These are phyloP conservation scores for Ivindomyrus marchei DNA, from an alignment of 2,113 vertebrate species.

Conservation along the genomic window DNA sequence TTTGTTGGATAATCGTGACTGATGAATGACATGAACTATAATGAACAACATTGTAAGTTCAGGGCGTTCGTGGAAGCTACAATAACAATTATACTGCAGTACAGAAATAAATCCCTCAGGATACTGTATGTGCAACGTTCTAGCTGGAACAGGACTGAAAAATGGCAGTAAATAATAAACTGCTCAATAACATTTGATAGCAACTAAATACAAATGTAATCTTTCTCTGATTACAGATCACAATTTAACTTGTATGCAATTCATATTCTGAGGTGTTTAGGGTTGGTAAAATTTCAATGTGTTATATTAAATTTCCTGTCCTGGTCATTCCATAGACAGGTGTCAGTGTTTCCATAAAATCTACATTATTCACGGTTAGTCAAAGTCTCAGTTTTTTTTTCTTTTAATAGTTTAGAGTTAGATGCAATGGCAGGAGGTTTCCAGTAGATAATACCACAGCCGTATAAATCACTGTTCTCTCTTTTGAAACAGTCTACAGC, in stretches of 20 bases:
- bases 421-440: neutral
- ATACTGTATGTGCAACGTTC: neutral
- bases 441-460: neutral
- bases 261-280: neutral
- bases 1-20: neutral
- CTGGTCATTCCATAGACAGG: neutral
- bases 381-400: neutral
- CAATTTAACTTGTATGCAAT: neutral
- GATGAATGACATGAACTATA: neutral
- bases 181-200: neutral
- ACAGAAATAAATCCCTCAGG: neutral
- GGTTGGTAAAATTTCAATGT: neutral
- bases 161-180: neutral
- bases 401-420: neutral
- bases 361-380: neutral
- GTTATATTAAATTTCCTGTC: neutral
- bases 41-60: neutral
- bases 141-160: neutral
- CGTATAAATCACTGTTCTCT: neutral
- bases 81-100: neutral
- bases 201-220: neutral
- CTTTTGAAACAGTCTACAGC: neutral
- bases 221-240: neutral
- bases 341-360: neutral
- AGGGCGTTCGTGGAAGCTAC: neutral